Evolutionary conservation across 2,113 vertebrate genomes (phyloP).

Genomic region (Synchiropus splendidus): DNA sequence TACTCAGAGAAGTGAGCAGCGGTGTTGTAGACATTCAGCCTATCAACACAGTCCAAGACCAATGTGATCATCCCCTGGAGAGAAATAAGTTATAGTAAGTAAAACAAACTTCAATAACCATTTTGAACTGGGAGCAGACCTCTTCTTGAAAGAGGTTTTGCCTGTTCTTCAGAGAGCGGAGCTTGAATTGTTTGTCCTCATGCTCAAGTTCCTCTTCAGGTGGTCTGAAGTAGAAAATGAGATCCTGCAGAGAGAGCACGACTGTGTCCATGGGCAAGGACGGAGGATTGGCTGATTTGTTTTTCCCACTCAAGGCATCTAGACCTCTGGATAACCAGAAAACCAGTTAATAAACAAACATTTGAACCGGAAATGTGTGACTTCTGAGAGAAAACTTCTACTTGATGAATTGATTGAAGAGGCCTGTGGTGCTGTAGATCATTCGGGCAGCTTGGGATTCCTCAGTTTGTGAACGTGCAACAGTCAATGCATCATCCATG

Average conservation of each 20-base stretch:
- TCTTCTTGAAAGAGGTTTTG: conserved; percentile 92
- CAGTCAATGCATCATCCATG: conserved; percentile 84
- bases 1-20: conserved; percentile 88
- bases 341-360: background rate
- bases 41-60: conserved; percentile 84
- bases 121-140: conserved; percentile 55
- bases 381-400: conserved; percentile 29
- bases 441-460: conserved; percentile 86
- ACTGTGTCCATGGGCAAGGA: conserved; percentile 78
- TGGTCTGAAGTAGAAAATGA: conserved; percentile 85
- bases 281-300: conserved; percentile 59
- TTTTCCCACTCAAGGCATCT: conserved; percentile 81
- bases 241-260: conserved; percentile 81
- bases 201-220: conserved; percentile 85
- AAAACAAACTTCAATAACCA: conserved; percentile 1
- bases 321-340: conserved; percentile 64
- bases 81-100: conserved; percentile 1
- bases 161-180: conserved; percentile 83
- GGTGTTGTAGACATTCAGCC: conserved; percentile 84
- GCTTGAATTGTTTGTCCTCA: conserved; percentile 85
- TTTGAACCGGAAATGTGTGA: background rate
- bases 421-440: conserved; percentile 82
- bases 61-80: conserved; percentile 82
- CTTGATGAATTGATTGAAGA: conserved; percentile 88
- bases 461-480: conserved; percentile 82